Evolutionary conservation across 2,888 invertebrate genomes (phyloP).

Genomic region (Drosophila setosimentum): DNA sequence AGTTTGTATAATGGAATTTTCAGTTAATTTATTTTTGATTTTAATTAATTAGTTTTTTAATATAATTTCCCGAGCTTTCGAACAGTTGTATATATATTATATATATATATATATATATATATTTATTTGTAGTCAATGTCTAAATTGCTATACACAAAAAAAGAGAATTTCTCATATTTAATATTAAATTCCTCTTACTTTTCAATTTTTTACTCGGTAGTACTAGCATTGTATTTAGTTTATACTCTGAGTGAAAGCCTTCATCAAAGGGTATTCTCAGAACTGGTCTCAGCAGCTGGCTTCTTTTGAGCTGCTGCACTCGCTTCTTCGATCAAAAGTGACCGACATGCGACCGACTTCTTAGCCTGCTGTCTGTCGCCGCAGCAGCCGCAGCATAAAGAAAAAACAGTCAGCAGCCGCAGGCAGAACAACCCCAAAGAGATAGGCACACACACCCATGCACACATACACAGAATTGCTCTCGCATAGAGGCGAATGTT

Average conservation of each 20-base stretch:
- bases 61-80: background rate
- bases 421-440: slow-evolving; percentile 52
- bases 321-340: slow-evolving; percentile 56
- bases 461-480: slow-evolving; percentile 24
- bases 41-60: fast-evolving
- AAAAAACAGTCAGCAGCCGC: slow-evolving; percentile 10
- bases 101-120: background rate
- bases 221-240: background rate
- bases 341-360: slow-evolving; percentile 62
- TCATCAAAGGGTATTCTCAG: background rate
- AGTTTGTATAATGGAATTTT: background rate
- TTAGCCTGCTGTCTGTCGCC: slow-evolving; percentile 24
- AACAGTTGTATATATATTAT: background rate
- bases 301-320: slow-evolving; percentile 30
- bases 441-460: slow-evolving; percentile 26
- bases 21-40: background rate
- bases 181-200: background rate
- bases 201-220: background rate
- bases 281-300: slow-evolving; percentile 16
- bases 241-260: background rate
- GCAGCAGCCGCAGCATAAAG: slow-evolving; percentile 24
- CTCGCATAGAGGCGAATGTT: slow-evolving; percentile 40
- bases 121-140: background rate
- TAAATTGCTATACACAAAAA: background rate
- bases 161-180: background rate